Evolutionary conservation across 2,888 invertebrate species (phyloP).

Genomic region (Lochmaea capreae): DNA sequence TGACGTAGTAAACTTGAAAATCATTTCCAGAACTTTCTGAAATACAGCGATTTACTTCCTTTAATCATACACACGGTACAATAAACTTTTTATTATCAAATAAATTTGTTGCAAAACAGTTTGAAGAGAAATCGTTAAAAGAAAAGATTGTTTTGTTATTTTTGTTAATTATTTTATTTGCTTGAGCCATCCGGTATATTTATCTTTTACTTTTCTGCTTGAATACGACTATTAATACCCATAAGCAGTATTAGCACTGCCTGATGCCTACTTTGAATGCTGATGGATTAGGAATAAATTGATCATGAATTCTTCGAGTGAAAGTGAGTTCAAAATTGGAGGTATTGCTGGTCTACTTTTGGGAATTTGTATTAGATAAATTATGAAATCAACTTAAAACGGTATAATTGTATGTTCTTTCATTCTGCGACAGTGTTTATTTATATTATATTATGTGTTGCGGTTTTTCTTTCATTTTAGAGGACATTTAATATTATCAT

Average conservation of each 20-base stretch:
- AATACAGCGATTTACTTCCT: too few species aligned
- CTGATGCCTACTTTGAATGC: constrained; percentile 17
- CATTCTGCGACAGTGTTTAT: not conserved
- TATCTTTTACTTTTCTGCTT: constrained; percentile 9
- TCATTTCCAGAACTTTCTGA: too few species aligned
- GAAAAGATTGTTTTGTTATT: too few species aligned
- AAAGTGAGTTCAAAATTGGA: constrained; percentile 36
- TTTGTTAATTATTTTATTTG: not conserved
- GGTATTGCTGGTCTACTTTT: constrained; percentile 29
- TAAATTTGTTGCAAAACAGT: too few species aligned
- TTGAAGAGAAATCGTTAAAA: too few species aligned
- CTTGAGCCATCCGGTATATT: not conserved
- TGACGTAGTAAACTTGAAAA: too few species aligned
- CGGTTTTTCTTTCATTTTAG: not conserved
- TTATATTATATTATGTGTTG: not conserved
- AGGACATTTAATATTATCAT: not conserved
- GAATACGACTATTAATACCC: constrained; percentile 19
- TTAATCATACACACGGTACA: too few species aligned
- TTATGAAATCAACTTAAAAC: constrained; percentile 29
- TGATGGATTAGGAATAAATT: constrained; percentile 31
- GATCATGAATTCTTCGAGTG: constrained; percentile 37
- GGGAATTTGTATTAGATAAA: constrained; percentile 29
- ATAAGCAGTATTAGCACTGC: constrained; percentile 14
- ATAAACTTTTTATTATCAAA: too few species aligned
- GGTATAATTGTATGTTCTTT: constrained; percentile 17